Percentiles rank a stretch among this genome's conserved stretches.
phyloP scores from a whole-genome alignment of 2,113 vertebrate species.

The Bettongia penicillata region DNA sequence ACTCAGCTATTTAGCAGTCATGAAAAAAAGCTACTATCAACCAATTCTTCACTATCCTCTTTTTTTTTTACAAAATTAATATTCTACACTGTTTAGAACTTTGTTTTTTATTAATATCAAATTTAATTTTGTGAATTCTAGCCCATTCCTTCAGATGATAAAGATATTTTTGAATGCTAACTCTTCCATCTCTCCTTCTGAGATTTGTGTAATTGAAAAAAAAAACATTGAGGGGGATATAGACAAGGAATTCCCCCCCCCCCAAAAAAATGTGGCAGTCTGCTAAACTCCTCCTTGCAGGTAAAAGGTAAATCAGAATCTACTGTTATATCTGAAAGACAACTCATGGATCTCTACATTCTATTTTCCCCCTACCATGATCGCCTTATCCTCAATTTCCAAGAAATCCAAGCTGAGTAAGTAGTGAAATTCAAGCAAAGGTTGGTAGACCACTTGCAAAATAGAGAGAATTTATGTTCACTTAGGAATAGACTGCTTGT shows the following conservation, averaged over 20 bases:
- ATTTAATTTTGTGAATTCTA: constrained; percentile 21
- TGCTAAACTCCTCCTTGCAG: neutral
- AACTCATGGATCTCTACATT: constrained; percentile 1
- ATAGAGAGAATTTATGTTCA: neutral
- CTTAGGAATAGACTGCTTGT: neutral
- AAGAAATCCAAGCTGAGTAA: neutral
- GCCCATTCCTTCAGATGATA: neutral
- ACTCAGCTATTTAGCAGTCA: neutral
- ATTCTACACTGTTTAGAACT: neutral
- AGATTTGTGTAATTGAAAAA: neutral
- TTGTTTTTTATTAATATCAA: neutral
- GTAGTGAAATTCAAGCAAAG: neutral
- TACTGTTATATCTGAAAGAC: constrained; percentile 6
- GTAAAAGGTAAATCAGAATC: neutral
- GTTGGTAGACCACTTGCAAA: neutral
- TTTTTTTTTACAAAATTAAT: neutral
- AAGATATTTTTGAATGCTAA: constrained; percentile 20
- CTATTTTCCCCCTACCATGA: neutral
- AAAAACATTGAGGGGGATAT: neutral
- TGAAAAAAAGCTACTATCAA: neutral
- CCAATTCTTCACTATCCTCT: neutral
- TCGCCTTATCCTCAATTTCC: neutral
- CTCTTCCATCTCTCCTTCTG: neutral
- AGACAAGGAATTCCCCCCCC: neutral
- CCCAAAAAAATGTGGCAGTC: neutral